These are phyloP conservation scores for Tineola bisselliella DNA, from an alignment of 2,888 invertebrate genomes.

Conservation along the genomic window DNA sequence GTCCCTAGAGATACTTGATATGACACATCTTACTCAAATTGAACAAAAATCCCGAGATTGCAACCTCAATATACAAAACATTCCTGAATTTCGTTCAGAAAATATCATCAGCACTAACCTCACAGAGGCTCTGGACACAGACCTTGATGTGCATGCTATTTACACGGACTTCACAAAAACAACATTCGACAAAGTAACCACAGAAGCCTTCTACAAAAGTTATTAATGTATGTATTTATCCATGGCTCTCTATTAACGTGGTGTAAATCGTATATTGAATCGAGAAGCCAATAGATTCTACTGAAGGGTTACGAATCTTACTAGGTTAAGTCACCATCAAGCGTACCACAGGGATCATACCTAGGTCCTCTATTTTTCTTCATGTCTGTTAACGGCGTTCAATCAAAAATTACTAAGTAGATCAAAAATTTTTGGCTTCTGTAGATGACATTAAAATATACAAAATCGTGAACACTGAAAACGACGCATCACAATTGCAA, in stretches of 20 bases:
- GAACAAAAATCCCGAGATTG: too few relatives aligned
- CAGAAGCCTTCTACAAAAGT: slow-evolving; percentile 7
- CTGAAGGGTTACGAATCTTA: slow-evolving; percentile 10
- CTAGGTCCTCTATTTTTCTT: slow-evolving; percentile 14
- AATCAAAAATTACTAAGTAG: neutral
- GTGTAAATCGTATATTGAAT: slow-evolving; percentile 8
- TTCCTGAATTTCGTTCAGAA: too few relatives aligned
- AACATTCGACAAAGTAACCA: slow-evolving; percentile 18
- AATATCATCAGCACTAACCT: too few relatives aligned
- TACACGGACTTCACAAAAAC: slow-evolving; percentile 20
- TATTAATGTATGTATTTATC: neutral
- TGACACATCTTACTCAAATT: too few relatives aligned
- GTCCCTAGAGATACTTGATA: too few relatives aligned
- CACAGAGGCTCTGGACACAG: slow-evolving; percentile 9
- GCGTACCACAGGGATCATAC: slow-evolving; percentile 15
- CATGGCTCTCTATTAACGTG: slow-evolving; percentile 11
- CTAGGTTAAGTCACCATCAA: neutral
- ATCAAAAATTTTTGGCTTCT: neutral
- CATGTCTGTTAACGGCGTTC: slow-evolving; percentile 9
- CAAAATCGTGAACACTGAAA: neutral
- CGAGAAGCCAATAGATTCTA: slow-evolving; percentile 13
- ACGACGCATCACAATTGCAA: slow-evolving; percentile 2
- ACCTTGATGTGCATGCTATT: slow-evolving; percentile 15
- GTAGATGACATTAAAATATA: slow-evolving; percentile 15
- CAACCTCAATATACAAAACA: too few relatives aligned